phyloP scores from a whole-genome alignment of 2,888 invertebrate species.

The Chloroclysta siterata region DNA sequence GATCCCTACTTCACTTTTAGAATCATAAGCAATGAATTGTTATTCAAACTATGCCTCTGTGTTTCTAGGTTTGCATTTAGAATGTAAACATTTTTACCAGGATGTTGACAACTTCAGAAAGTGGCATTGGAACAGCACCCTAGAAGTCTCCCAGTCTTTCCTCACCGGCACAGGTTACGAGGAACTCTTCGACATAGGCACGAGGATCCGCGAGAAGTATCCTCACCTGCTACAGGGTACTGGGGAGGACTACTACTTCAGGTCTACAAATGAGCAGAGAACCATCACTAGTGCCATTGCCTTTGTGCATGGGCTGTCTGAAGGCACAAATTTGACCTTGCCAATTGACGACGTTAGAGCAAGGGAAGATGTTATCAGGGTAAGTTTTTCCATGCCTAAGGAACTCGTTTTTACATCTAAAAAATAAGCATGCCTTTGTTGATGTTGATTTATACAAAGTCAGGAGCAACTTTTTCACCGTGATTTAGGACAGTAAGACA shows the following conservation, averaged over 20 bases:
- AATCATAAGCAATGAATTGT: no score
- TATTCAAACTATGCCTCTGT: no score
- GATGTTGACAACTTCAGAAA: slow-evolving; percentile 87
- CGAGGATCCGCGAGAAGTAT: slow-evolving; percentile 61
- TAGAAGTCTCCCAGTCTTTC: slow-evolving; percentile 82
- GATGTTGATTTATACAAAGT: no score
- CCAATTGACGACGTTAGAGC: slow-evolving; percentile 52
- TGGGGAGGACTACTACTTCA: slow-evolving; percentile 83
- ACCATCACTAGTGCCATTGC: slow-evolving; percentile 86
- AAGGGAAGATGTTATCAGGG: slow-evolving; percentile 67
- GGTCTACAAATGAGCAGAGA: slow-evolving; percentile 85
- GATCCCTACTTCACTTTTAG: no score
- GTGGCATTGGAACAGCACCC: slow-evolving; percentile 88
- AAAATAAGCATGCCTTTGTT: no score
- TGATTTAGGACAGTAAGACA: no score
- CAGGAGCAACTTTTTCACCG: no score
- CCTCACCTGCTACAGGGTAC: slow-evolving; percentile 74
- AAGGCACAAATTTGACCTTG: slow-evolving; percentile 54
- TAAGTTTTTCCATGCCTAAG: slow-evolving; percentile 44
- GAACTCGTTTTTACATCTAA: no score
- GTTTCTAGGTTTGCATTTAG: neutral
- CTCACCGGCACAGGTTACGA: slow-evolving; percentile 86
- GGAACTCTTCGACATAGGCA: slow-evolving; percentile 87
- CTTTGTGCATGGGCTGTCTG: slow-evolving; percentile 84
- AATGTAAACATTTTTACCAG: slow-evolving; percentile 49